phyloP scores from a whole-genome alignment of 35 echinoderm and acorn worm species.

The Holothuria glaberrima region DNA sequence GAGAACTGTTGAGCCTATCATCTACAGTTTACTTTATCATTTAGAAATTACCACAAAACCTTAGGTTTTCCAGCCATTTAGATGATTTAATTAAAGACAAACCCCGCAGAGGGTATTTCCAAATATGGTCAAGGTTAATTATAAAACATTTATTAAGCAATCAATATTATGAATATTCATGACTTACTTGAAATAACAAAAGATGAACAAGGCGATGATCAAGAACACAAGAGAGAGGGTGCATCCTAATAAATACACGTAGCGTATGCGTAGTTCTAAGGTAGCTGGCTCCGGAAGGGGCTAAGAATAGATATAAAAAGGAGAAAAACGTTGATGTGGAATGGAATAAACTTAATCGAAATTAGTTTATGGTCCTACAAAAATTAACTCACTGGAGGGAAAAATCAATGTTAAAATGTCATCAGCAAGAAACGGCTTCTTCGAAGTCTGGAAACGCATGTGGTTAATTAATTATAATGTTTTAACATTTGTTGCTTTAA shows the following conservation, averaged over 20 bases:
- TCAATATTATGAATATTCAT: no score
- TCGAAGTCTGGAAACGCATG: not conserved
- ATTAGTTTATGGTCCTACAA: not conserved
- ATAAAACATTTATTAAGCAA: no score
- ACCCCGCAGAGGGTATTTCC: no score
- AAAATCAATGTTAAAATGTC: not conserved
- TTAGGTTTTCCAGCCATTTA: no score
- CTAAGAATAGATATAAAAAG: not conserved
- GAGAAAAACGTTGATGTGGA: not conserved
- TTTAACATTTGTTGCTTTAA: not conserved
- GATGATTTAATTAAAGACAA: no score
- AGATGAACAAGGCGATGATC: slow-evolving; percentile 82
- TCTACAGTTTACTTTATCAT: no score
- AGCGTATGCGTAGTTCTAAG: slow-evolving; percentile 47
- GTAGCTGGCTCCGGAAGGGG: not conserved
- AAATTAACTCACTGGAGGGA: not conserved
- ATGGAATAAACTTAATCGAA: not conserved
- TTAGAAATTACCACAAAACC: no score
- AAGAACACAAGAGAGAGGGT: slow-evolving; percentile 76
- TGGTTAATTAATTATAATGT: not conserved
- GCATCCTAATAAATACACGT: slow-evolving; percentile 76
- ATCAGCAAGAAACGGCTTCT: not conserved
- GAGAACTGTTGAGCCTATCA: no score
- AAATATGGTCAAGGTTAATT: no score
- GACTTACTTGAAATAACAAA: slow-evolving; percentile 97